Evolutionary conservation across 2,888 invertebrate genomes (phyloP).

Genomic region (Tineola bisselliella): DNA sequence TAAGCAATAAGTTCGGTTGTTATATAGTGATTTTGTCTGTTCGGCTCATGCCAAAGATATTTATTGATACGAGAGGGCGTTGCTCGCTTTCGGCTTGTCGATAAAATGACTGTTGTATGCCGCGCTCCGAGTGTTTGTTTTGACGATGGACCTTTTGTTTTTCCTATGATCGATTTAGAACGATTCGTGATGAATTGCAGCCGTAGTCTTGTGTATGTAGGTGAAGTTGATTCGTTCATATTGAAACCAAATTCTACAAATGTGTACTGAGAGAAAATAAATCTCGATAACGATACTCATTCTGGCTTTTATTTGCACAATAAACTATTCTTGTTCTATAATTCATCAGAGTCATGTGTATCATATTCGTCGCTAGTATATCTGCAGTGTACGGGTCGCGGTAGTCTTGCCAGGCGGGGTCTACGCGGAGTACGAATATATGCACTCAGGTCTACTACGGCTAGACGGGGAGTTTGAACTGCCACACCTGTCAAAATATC

Average conservation of each 20-base stretch:
- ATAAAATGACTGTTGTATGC: slow-evolving; percentile 9
- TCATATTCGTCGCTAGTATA: slow-evolving; percentile 58
- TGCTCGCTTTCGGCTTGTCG: slow-evolving; percentile 15
- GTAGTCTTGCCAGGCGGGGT: slow-evolving; percentile 26
- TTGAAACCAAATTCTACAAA: slow-evolving; percentile 33
- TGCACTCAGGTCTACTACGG: slow-evolving; percentile 51
- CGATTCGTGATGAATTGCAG: neutral
- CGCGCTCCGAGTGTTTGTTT: neutral
- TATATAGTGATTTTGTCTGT: slow-evolving; percentile 13
- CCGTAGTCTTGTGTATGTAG: slow-evolving; percentile 30
- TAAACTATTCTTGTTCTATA: neutral
- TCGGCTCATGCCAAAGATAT: slow-evolving; percentile 65
- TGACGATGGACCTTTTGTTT: neutral
- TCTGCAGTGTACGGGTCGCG: slow-evolving; percentile 28
- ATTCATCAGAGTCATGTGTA: slow-evolving; percentile 45
- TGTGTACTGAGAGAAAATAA: slow-evolving; percentile 35
- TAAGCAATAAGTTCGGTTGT: slow-evolving; percentile 24
- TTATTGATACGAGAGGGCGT: slow-evolving; percentile 47
- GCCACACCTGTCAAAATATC: slow-evolving; percentile 40
- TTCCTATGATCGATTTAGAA: neutral
- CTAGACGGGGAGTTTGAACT: slow-evolving; percentile 46
- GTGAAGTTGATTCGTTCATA: slow-evolving; percentile 38
- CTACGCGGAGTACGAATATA: slow-evolving; percentile 37
- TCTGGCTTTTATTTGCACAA: slow-evolving; percentile 48
- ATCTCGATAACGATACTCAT: slow-evolving; percentile 61